Evolutionary conservation across 2,113 vertebrate species (phyloP), one percentile per base, ranked within the genome.

Genomic region (Anhinga anhinga): DNA sequence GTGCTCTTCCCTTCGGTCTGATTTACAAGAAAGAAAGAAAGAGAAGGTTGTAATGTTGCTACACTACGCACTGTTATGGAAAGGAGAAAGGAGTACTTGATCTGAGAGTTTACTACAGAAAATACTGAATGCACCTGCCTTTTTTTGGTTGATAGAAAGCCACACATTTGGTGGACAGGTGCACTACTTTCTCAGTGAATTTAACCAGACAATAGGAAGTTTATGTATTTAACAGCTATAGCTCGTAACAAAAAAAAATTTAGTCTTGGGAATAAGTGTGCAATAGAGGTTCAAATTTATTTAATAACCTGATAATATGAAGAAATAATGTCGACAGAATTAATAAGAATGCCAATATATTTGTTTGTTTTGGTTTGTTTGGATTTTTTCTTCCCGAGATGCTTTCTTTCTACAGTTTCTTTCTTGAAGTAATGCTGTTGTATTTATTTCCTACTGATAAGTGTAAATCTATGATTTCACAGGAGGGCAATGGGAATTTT

Each of bases 11-110:
- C 98, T 98, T 97, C 92, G 63, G 97, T 97, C 98, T 98, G 98
- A 98, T 98, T 98, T 97, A 98, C 94, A 94, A 98, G 97, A 98
- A 95, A 98, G 98, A 98, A 95, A 98, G 89, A 98, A 97, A 98
- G 95, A 98, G 97, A 98, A 98, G 96, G 83, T 97, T 98, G 98
- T 97, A 93, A 98, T 82, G 98, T 97, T 90, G 98, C 98, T 98
- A 98, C 96, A 45, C 98, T 98, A 88, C 38, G 93, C 62, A 59
- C 86, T 96, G 76, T 32, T 85, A 88, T 49, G 93, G 97, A 76
- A 95, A 98, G 97, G 97, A 96, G 88, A 95, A 93, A 86, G 96
- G 96, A 97, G 63, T 67, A 79, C 73, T 95, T 81, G 70, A 71
- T 63, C 84, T 73, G 82, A 61, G 84, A 73, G 5, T 38, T 50